Evolutionary conservation across 2,113 vertebrate genomes (phyloP), one percentile per base, ranked within the genome.

Genomic region (Illadopsis cleaveri): DNA sequence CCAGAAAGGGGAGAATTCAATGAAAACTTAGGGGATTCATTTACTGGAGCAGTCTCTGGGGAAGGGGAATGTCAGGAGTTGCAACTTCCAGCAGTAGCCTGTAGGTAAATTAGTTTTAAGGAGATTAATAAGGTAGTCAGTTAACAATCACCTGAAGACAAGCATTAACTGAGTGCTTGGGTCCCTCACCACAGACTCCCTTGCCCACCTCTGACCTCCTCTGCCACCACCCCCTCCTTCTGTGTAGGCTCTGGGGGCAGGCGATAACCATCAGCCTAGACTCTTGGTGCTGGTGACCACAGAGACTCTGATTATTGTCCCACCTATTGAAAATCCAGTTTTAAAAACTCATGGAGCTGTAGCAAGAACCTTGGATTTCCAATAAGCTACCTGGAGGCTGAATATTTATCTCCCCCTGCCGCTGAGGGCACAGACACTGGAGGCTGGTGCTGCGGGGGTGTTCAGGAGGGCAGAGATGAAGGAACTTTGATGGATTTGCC

Each of bases 401-500:
- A 72, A 25, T 21, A 31, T 8, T 9, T n/a, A 6, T 37, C 6
- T 40, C 11, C 8, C 7, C 11, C 15, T 12, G 15, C 9, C 24
- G 13, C 77, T 40, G 40, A 40, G 31, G 40, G 44, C 68, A 5
- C 16, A 25, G 54, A 21, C 31, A 24, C 9, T 1, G 2, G 48
- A n/a, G n/a, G 33, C 23, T n/a, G 0, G 1, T 21, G 37, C 66
- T 57, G 24, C n/a, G n/a, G 22, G 27, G 25, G 5, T 27, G 10
- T 24, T 37, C 15, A 30, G 40, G 20, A 86, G 37, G 48, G 18
- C 24, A 25, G 6, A 12, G n/a, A 31, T 21, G 73, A n/a, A 50
- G 25, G 38, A 65, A 11, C 20, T 30, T 35, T 18, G 24, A 9
- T 11, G 11, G 76, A 65, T 30, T 53, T 35, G 19, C 60, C 60